A percentile compares a stretch with the other conserved stretches of the same genome.
These are phyloP conservation scores for Onthophagus sagittarius DNA, from an alignment of 2,888 invertebrate species.

Conservation along the genomic window DNA sequence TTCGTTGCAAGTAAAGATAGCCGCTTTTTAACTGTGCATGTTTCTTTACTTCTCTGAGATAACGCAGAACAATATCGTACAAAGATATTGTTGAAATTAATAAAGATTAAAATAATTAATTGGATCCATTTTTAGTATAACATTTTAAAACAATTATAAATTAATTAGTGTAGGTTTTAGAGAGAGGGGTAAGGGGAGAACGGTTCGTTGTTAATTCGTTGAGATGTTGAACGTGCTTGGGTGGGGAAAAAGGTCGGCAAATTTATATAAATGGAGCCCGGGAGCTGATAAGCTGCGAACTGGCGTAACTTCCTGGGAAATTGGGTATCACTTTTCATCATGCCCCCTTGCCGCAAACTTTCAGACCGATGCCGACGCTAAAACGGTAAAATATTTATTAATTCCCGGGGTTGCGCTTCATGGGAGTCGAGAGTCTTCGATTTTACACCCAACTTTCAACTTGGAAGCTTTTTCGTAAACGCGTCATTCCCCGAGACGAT, in stretches of 20 bases:
- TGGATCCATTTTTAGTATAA: not conserved
- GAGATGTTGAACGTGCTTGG: not conserved
- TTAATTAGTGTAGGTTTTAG: not conserved
- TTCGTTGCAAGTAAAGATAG: not conserved
- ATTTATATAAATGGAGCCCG: constrained; percentile 7
- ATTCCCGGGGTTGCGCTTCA: constrained; percentile 8
- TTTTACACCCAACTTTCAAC: not conserved
- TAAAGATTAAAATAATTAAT: not conserved
- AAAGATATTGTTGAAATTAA: not conserved
- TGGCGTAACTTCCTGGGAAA: constrained; percentile 1
- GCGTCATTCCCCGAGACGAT: not conserved
- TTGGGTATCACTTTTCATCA: constrained; percentile 13
- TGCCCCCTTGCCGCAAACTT: constrained; percentile 2
- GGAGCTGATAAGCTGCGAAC: constrained; percentile 1
- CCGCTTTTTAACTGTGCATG: not conserved
- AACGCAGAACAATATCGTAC: not conserved
- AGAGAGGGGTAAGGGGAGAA: not conserved
- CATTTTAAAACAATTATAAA: not conserved
- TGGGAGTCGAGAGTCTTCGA: not conserved
- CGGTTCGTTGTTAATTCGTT: not conserved
- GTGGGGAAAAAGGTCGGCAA: not conserved
- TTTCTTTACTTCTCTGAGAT: not conserved
- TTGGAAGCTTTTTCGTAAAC: not conserved
- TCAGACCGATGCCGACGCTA: constrained; percentile 2
- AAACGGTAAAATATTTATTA: constrained; percentile 13